Evolutionary conservation across 1,140 invertebrate species (phyloP).

Genomic region (Drosophila elegans): DNA sequence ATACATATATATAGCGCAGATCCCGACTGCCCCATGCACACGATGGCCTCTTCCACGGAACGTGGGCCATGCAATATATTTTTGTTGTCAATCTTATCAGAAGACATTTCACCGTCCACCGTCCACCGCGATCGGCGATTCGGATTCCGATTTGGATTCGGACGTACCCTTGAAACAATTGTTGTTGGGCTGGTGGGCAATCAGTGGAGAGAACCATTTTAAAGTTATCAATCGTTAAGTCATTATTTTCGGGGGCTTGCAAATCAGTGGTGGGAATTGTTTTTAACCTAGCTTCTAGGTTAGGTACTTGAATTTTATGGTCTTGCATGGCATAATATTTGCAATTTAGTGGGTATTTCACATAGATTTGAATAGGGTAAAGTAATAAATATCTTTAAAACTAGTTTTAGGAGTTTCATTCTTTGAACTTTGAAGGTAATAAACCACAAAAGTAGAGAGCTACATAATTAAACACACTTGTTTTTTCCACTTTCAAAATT

Average conservation of each 20-base stretch:
- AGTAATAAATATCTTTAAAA: no score
- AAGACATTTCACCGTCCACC: slow-evolving; percentile 53
- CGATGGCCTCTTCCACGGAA: slow-evolving; percentile 17
- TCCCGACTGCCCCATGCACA: slow-evolving; percentile 30
- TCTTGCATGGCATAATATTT: not conserved
- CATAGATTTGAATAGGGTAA: no score
- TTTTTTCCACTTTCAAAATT: no score
- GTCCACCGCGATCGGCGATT: slow-evolving; percentile 34
- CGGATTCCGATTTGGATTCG: slow-evolving; percentile 8
- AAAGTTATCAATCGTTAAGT: slow-evolving; percentile 63
- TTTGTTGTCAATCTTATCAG: slow-evolving; percentile 78
- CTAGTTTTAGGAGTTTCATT: no score
- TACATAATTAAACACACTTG: no score
- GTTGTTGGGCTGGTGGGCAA: slow-evolving; percentile 24
- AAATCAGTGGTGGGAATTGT: slow-evolving; percentile 38
- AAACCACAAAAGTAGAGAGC: no score
- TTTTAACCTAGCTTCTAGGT: not conserved
- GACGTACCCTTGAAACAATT: slow-evolving; percentile 67
- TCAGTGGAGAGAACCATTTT: slow-evolving; percentile 40
- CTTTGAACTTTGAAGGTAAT: no score
- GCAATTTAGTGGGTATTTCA: not conserved
- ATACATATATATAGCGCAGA: slow-evolving; percentile 23
- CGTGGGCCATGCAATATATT: slow-evolving; percentile 57
- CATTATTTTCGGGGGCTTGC: slow-evolving; percentile 43
- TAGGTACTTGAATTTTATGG: not conserved